Base-by-base conservation (phyloP, 1,140 invertebrate species). In the Drosophila tani region DNA sequence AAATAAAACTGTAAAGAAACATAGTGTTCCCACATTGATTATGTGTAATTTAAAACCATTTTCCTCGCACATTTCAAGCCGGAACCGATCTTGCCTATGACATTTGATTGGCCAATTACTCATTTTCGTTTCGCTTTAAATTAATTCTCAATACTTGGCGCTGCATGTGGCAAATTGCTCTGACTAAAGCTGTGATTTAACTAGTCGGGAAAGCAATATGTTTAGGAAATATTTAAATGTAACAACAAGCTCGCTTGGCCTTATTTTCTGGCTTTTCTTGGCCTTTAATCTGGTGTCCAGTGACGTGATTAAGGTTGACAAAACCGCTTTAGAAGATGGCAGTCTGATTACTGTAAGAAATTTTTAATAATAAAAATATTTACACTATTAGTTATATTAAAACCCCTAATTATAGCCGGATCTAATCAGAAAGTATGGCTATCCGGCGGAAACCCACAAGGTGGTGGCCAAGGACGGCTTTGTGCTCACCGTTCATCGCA, bases 381-480 rank as follows among this genome's bases (percentile, higher is more conserved):
- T n/a, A n/a, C n/a, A n/a, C n/a, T n/a, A n/a, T n/a, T n/a, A n/a
- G n/a, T n/a, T 24, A 24, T 24, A 24, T 24, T 24, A 24, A 3
- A 32, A 19, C 5, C 14, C 3, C 38, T 5, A 8, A 5, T 8
- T 19, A 1, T 4, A 92, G 88, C 79, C 82, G 5, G 80, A 90
- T 51, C 64, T 94, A 2, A 91, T 95, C 1, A 69, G 47, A 45
- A 93, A 94, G 66, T 94, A 94, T 77, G 95, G 95, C 27, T 96
- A 96, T 76, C 92, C 91, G 3, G 86, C 91, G 1, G 95, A 96
- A 87, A 91, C 82, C 0, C 94, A 95, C 70, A 60, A 85, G 5
- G 87, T 94, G 1, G 79, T 83, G 9, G 94, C 94, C 0, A 80
- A 92, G 41, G 94, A 95, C 90, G 94, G 94, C 9, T 95, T 95